These are phyloP conservation scores for Lacerta bilineata DNA, from an alignment of 2,797 vertebrate genomes.

Conservation along the genomic window DNA sequence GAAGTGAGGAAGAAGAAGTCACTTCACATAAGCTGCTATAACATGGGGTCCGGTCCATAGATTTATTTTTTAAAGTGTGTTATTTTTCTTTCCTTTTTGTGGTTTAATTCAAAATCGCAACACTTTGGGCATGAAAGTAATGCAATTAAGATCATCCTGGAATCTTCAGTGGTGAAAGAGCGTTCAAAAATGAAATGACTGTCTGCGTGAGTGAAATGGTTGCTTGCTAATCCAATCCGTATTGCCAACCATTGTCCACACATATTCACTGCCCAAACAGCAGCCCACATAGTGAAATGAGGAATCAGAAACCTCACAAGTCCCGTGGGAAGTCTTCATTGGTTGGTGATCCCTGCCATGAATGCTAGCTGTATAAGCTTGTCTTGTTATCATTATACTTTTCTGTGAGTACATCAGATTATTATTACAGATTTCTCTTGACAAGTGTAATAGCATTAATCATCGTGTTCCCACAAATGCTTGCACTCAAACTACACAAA, in stretches of 20 bases:
- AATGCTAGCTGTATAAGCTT: background rate
- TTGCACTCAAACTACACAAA: conserved; percentile 23
- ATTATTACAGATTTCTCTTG: conserved; percentile 26
- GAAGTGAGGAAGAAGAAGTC: no score
- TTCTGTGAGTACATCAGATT: background rate
- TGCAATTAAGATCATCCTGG: no score
- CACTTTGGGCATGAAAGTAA: background rate
- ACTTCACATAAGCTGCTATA: background rate
- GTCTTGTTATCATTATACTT: conserved; percentile 2
- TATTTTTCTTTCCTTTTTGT: background rate
- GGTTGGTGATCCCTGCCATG: background rate
- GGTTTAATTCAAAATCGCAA: background rate
- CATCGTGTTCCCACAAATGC: background rate
- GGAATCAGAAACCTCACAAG: no score
- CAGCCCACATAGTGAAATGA: no score
- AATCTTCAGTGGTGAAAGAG: background rate
- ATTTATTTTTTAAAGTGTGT: background rate
- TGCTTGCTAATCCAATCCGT: no score
- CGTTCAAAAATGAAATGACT: no score
- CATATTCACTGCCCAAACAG: no score
- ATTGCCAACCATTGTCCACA: no score
- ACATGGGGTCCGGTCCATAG: background rate
- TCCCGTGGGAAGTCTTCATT: no score
- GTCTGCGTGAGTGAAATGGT: background rate
- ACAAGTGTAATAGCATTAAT: background rate